Evolutionary conservation across 2,797 vertebrate genomes (phyloP).

Genomic region (Silurus lanzhouensis): DNA sequence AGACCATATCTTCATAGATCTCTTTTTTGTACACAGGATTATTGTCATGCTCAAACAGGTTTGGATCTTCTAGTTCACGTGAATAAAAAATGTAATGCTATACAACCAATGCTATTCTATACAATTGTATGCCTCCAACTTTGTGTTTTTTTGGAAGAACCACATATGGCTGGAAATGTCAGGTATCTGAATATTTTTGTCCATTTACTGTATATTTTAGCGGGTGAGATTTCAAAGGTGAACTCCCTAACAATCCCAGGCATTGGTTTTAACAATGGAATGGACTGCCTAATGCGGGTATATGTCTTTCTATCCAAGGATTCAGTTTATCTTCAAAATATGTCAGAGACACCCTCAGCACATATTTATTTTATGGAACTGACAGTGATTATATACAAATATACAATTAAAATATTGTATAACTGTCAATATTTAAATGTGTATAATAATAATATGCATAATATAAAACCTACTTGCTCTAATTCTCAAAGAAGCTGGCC

Average conservation of each 20-base stretch:
- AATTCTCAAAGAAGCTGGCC: neutral
- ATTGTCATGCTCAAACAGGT: too few relatives aligned
- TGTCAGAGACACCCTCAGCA: neutral
- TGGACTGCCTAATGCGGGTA: neutral
- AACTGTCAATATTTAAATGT: neutral
- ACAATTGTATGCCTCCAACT: too few relatives aligned
- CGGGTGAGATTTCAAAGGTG: neutral
- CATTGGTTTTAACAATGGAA: neutral
- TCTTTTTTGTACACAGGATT: too few relatives aligned
- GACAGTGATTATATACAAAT: neutral
- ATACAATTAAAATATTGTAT: neutral
- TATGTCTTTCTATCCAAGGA: neutral
- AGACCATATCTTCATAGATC: too few relatives aligned
- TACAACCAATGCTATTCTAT: too few relatives aligned
- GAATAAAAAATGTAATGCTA: too few relatives aligned
- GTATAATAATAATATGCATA: neutral
- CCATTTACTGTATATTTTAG: neutral
- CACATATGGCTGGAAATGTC: too few relatives aligned
- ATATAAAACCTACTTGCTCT: neutral
- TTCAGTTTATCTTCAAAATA: neutral
- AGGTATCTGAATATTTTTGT: too few relatives aligned
- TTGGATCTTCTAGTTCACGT: too few relatives aligned
- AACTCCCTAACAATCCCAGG: neutral
- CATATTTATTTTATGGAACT: neutral
- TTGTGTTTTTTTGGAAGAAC: too few relatives aligned